Evolutionary conservation across 2,797 vertebrate genomes (phyloP), one percentile per base, ranked within the genome.

Genomic region (Siniperca scherzeri): DNA sequence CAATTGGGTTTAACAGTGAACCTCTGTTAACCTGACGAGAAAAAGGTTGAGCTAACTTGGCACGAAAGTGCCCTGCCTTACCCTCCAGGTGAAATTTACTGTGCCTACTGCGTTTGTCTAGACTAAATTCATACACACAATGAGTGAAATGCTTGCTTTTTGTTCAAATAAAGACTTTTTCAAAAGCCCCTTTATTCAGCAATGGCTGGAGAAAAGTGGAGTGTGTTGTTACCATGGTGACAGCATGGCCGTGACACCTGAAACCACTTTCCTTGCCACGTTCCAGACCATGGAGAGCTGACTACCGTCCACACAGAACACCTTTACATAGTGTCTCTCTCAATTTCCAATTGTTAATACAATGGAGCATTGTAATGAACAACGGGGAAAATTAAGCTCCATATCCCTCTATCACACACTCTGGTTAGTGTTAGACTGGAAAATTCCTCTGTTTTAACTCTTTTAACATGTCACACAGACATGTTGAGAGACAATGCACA

Each of bases 221-320:
- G 92, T 93, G 94, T 93, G 94, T 87, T 84, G 96, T 95, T 94
- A 80, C 95, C 89, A 90, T 93, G 87, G 94, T 57, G 89, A 96
- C 87, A 50, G 77, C 82, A 91, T 88, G 87, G 85, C 90, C 79
- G 48, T 88, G 92, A 95, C 93, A 96, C 94, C 93, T 93, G 94
- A 96, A 94, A 94, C 93, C 92, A 91, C 90, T 92, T 91, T 92
- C 79, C 90, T 87, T 77, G 87, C 88, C 89, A 91, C 70, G 88
- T 91, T 93, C 84, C 92, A 88, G 90, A 91, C 90, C 91, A 66
- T 62, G 84, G 74, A 89, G 90, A 90, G 84, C 42, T 73, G 90
- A 91, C 90, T 86, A 90, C 74, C 77, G 77, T 82, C 82, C 89
- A 86, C 92, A 93, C 73, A 88, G 83, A 92, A 93, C 92, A 93